These are phyloP conservation scores for Neotoma lepida DNA, from an alignment of 2,113 vertebrate genomes.

Conservation along the genomic window DNA sequence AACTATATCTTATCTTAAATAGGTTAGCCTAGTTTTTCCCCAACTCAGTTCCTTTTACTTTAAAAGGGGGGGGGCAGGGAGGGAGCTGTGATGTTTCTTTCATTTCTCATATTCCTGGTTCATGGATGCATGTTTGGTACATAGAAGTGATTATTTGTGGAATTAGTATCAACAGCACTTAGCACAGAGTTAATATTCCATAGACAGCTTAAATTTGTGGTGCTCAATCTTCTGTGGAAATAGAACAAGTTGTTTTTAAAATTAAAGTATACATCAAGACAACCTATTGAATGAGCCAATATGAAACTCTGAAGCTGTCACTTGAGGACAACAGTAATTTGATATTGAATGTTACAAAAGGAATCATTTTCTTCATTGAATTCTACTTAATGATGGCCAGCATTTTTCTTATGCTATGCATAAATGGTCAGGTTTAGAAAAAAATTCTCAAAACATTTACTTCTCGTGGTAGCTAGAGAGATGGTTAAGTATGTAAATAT, in stretches of 20 bases:
- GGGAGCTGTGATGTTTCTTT: not conserved
- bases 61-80: no score
- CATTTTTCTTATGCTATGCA: not conserved
- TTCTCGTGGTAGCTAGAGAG: not conserved
- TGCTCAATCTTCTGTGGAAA: not conserved
- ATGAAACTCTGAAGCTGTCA: not conserved
- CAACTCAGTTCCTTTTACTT: conserved; percentile 43
- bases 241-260: not conserved
- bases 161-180: not conserved
- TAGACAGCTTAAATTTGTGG: not conserved
- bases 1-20: not conserved
- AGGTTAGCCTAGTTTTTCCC: not conserved
- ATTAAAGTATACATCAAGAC: not conserved
- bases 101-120: not conserved
- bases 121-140: not conserved
- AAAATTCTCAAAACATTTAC: not conserved
- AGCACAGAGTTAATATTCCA: not conserved
- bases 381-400: not conserved
- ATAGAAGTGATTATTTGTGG: not conserved
- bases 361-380: not conserved
- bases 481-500: not conserved
- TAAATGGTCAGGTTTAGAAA: not conserved
- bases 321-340: not conserved
- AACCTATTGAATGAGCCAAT: not conserved
- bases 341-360: not conserved